phyloP scores from a whole-genome alignment of 2,888 invertebrate species.

The Helleia helle region DNA sequence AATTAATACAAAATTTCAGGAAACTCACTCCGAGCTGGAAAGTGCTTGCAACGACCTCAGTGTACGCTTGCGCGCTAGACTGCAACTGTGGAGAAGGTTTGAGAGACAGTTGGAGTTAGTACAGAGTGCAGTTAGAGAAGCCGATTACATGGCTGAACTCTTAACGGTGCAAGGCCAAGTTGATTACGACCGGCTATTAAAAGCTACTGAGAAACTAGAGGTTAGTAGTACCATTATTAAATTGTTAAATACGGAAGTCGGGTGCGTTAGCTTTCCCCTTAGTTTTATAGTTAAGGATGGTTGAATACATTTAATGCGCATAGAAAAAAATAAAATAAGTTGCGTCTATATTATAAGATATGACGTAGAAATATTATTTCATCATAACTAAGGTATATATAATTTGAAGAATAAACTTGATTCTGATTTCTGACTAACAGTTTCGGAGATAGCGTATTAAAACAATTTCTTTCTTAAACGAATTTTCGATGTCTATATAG shows the following conservation, averaged over 20 bases:
- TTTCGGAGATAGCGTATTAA: too few species aligned
- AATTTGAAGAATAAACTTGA: too few species aligned
- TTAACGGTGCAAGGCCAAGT: conserved; percentile 88
- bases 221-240: conserved; percentile 63
- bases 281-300: too few species aligned
- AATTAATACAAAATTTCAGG: conserved; percentile 71
- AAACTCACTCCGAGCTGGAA: conserved; percentile 82
- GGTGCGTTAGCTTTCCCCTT: too few species aligned
- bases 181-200: conserved; percentile 86
- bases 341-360: too few species aligned
- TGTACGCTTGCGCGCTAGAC: conserved; percentile 76
- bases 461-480: neutral
- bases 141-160: conserved; percentile 91
- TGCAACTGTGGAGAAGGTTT: conserved; percentile 84
- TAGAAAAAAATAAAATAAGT: too few species aligned
- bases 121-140: conserved; percentile 87
- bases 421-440: too few species aligned
- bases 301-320: too few species aligned
- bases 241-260: too few species aligned
- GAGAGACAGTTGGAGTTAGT: conserved; percentile 85
- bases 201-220: conserved; percentile 89
- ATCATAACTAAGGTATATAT: too few species aligned
- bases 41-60: conserved; percentile 80
- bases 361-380: too few species aligned
- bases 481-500: too few species aligned